These are phyloP conservation scores for Parauchenoglanis ngamensis DNA, from an alignment of 2,797 vertebrate species.

Conservation along the genomic window DNA sequence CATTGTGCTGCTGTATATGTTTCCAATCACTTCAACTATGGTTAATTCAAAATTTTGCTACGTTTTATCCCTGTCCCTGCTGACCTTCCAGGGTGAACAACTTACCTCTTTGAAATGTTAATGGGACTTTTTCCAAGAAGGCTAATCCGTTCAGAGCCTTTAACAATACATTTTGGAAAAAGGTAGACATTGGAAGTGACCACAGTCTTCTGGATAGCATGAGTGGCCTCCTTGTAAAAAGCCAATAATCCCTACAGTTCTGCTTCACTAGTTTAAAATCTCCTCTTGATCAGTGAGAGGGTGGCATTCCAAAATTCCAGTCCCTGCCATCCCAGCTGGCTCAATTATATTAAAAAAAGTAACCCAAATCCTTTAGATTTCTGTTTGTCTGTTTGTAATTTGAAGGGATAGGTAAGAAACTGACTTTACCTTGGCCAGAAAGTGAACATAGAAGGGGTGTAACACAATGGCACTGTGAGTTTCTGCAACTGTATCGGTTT, in stretches of 20 bases:
- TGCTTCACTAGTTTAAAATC: conserved; percentile 63
- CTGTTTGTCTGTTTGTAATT: conserved; percentile 62
- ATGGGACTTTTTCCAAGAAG: conserved; percentile 4
- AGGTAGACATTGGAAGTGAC: conserved; percentile 60
- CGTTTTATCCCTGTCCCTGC: not conserved
- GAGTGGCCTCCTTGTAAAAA: conserved; percentile 67
- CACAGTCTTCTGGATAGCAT: conserved; percentile 55
- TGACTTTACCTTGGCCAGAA: conserved; percentile 53
- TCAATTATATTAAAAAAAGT: conserved; percentile 73
- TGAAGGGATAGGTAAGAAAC: conserved; percentile 71
- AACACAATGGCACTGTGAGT: not conserved
- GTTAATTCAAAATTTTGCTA: not conserved
- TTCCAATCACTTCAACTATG: conserved; percentile 6
- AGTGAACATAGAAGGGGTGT: conserved; percentile 12
- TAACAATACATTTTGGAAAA: conserved; percentile 35
- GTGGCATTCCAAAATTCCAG: conserved; percentile 69
- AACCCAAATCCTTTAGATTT: conserved; percentile 55
- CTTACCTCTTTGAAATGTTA: conserved; percentile 16
- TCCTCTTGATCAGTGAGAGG: conserved; percentile 58
- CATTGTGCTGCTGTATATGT: not conserved
- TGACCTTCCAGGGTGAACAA: not conserved
- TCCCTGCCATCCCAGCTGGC: conserved; percentile 52
- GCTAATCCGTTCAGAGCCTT: conserved; percentile 37
- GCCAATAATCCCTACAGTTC: conserved; percentile 65
- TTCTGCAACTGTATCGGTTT: not conserved